Percentiles rank a stretch among this genome's conserved stretches.
phyloP scores from a whole-genome alignment of 1,140 invertebrate genomes.

The Drosophila chauvacae region DNA sequence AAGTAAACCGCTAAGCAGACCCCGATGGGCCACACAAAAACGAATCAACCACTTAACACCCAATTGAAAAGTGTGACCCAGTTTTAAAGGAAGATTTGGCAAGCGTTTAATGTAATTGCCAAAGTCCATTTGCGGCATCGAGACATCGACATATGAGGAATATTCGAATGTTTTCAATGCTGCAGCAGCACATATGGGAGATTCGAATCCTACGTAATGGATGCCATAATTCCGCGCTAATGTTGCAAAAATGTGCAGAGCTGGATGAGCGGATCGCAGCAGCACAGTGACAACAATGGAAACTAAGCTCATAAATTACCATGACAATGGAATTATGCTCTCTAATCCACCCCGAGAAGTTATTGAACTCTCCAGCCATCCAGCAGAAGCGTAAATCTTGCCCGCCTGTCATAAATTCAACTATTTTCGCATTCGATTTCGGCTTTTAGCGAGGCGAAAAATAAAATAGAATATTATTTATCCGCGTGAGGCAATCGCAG shows the following conservation, averaged over 20 bases:
- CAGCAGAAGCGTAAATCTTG: constrained; percentile 50
- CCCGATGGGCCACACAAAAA: constrained; percentile 13
- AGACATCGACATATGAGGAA: constrained; percentile 19
- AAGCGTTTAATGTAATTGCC: constrained; percentile 54
- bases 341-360: constrained; percentile 60
- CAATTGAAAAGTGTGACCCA: constrained; percentile 63
- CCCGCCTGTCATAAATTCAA: constrained; percentile 54
- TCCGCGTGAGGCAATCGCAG: constrained; percentile 13
- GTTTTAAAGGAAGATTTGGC: constrained; percentile 41
- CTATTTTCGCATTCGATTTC: constrained; percentile 57
- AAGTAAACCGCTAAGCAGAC: constrained; percentile 26
- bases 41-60: constrained; percentile 57
- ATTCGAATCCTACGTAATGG: constrained; percentile 52
- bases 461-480: constrained; percentile 55
- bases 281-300: constrained; percentile 47
- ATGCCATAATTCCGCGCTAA: constrained; percentile 51
- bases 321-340: constrained; percentile 61
- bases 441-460: constrained; percentile 31
- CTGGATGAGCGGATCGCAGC: constrained; percentile 15
- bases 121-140: constrained; percentile 50
- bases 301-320: constrained; percentile 64
- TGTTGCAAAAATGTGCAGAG: constrained; percentile 57
- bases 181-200: constrained; percentile 45
- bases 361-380: constrained; percentile 51
- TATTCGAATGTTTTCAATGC: constrained; percentile 26